Percentiles rank a stretch among this genome's conserved stretches.
phyloP scores from a whole-genome alignment of 35 echinoderm and acorn worm genomes.

The Amphiura filiformis region DNA sequence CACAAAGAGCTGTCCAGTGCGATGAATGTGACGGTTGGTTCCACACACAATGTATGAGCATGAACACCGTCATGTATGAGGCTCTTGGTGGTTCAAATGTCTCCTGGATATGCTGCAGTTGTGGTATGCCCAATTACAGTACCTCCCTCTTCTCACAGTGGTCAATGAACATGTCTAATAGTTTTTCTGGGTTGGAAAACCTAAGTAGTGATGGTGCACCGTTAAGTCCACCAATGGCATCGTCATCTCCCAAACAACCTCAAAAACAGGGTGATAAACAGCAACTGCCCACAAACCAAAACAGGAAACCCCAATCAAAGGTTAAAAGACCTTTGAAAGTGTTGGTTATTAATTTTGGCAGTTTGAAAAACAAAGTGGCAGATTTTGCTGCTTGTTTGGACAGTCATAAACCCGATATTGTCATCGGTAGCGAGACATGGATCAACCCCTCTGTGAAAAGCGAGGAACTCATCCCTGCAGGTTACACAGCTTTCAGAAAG shows the following conservation, averaged over 20 bases:
- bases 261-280: too few species aligned
- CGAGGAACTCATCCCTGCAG: too few species aligned
- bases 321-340: too few species aligned
- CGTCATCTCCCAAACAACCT: not conserved
- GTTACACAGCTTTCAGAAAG: too few species aligned
- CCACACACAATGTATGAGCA: conserved; percentile 26
- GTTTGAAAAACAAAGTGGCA: too few species aligned
- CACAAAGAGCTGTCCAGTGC: conserved; percentile 34
- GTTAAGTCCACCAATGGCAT: not conserved
- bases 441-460: too few species aligned
- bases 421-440: too few species aligned
- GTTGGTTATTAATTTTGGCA: too few species aligned
- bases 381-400: too few species aligned
- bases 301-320: too few species aligned
- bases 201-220: not conserved
- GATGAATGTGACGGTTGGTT: conserved; percentile 43
- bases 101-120: conserved; percentile 39
- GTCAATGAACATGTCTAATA: conserved; percentile 27
- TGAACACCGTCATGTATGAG: conserved; percentile 26
- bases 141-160: conserved; percentile 37
- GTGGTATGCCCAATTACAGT: conserved; percentile 38
- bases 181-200: not conserved
- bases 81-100: conserved; percentile 20
- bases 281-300: too few species aligned
- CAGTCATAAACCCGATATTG: too few species aligned